Base-by-base conservation (phyloP, 2,113 vertebrate species). In the Trematomus loennbergii region DNA sequence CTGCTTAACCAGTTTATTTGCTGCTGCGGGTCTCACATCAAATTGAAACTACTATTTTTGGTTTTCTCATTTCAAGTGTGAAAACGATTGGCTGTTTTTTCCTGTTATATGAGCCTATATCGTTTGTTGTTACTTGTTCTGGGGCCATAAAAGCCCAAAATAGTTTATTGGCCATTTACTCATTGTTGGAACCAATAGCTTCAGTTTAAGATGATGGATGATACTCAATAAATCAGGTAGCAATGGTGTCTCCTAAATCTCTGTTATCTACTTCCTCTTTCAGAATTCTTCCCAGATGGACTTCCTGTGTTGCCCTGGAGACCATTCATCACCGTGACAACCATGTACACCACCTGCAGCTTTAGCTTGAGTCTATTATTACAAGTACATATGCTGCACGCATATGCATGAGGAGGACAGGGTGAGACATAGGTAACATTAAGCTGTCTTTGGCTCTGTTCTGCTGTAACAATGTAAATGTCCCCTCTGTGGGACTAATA, bases 281-380 rank as follows among this genome's bases (percentile, higher is more conserved):
- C 79, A 87, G 83, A 93, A 88, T 88, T 88, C 79, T 70, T 78
- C 72, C 79, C 82, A 87, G 86, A 91, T 90, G 83, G 91, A 93
- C 87, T 91, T 93, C 87, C 87, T 93, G 85, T 90, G 88, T 93
- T 91, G 81, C 90, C 78, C 72, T 79, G 87, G 91, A 87, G 82
- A 91, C 88, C 70, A 90, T 91, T 91, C 88, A 91, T 93, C 91
- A 91, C 90, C 70, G 65, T 87, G 91, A 93, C 91, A 93, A 92
- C 88, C 87, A 72, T 67, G 77, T 83, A 84, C 84, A 88, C 83
- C 84, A 79, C 78, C 77, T 81, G 81, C 79, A 87, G 87, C 89
- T 92, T 87, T 90, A 91, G 87, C 81, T 72, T 18, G 45, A 70
- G 79, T 83, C 81, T 88, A 72, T 91, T 90, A 90, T 88, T 90